Evolutionary conservation across 2,113 vertebrate species (phyloP), one percentile per base, ranked within the genome.

Genomic region (Petrocephalus microphthalmus): DNA sequence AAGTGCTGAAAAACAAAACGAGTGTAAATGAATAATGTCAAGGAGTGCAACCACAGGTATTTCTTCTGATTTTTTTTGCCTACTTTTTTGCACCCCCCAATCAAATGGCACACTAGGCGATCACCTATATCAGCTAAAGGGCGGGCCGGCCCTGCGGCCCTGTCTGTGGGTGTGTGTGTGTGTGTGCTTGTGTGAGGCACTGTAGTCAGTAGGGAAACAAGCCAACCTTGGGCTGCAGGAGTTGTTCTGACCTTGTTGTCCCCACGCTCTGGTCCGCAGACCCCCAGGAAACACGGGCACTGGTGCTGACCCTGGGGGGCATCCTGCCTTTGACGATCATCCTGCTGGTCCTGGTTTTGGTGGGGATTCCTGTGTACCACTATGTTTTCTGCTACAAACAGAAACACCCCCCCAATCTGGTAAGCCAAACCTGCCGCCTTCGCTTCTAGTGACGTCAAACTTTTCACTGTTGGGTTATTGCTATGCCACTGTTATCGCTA

Each of bases 381-480:
- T 96, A 97, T 78, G 92, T 95, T 91, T 93, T 93, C 0, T 89
- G 92, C 51, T 92, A 91, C 90, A 94, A 94, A 86, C 94, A 95
- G 89, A 94, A 93, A 22, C 94, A 93, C 54, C 97, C 96, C 54
- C 82, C 85, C 86, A 96, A 95, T 91, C 89, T 96, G 95, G 96
- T 97, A 92, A 95, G 96, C 93, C 19, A 54, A 5, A 85, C 0
- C 0, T 51, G 54, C n/a, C 15, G 10, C 1, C 87, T 87, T 60
- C 87, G 0, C 2, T 85, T 92, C 1, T 54, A 87, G 33, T 88
- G 89, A 0, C 71, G 87, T 49, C 25, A 60, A 15, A 60, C 49
- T 71, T 37, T 5, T 85, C 25, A 85, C 6, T 53, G 11, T 53
- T 54, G 25, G 19, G 37, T 13, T 45, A 37, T 19, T 45, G 11